Evolutionary conservation across 2,797 vertebrate species (phyloP), one percentile per base, ranked within the genome.

Genomic region (Lepilemur septentrionalis): DNA sequence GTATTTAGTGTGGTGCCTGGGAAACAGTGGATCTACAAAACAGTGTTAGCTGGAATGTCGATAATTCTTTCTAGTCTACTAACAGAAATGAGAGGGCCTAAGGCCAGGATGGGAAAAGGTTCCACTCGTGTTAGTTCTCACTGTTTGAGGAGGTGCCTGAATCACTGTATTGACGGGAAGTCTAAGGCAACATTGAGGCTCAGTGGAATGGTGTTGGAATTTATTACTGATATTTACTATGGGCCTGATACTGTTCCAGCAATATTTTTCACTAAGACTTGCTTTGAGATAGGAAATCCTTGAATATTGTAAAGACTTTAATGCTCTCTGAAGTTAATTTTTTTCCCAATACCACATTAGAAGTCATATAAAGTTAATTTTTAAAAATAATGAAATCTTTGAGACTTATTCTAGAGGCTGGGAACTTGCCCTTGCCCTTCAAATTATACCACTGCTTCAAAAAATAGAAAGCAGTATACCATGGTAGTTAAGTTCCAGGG

Each of bases 371-470:
- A 65, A 65, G 32, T 89, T 89, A 65, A 72, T 38, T 76, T 83
- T 41, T 72, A 69, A n/a, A 83, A 93, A 89, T 81, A 84, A 96
- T 75, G 10, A 88, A 75, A 91, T 89, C 15, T 94, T 73, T 61
- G 5, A 15, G 2, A 81, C 4, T 84, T 87, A 50, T 70, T 90
- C 7, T 25, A 52, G 23, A 28, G 20, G 13, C 52, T 89, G 20
- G 22, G 76, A 75, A 88, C 28, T 65, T 96, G 14, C 4, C 35
- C n/a, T 78, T 67, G 35, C 32, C 9, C 2, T 85, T 95, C 23
- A 92, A 63, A 85, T 70, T 85, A 50, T 50, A 70, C 5, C 9
- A 63, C 4, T 50, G 30, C 22, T 95, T 93, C 15, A 50, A 55
- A 89, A 73, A 84, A 13, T 28, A 89, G 38, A 23, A 76, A 89